Conservation (phyloP, 2,113 vertebrate genomes). For the Rhombomys opimus region DNA sequence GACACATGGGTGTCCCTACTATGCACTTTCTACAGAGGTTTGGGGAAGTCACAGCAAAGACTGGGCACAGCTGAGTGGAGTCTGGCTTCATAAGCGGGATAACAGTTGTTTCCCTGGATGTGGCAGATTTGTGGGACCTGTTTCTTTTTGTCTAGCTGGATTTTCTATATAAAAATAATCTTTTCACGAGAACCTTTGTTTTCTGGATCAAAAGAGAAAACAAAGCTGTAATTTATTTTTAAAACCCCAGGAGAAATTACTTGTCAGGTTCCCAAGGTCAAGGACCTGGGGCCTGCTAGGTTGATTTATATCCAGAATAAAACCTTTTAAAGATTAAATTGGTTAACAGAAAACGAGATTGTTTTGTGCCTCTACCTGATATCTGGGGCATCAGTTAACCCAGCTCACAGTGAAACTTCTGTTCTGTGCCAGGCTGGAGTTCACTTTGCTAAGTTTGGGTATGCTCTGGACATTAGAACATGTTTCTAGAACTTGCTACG, state of each 20-base stretch:
- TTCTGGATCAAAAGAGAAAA: background rate
- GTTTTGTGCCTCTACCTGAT: background rate
- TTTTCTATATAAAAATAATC: background rate
- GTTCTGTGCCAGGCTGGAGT: background rate
- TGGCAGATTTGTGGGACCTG: background rate
- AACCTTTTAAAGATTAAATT: conserved; percentile 19
- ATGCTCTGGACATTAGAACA: background rate
- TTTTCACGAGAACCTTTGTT: background rate
- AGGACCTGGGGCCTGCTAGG: background rate
- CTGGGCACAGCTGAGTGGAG: background rate
- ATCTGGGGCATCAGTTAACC: background rate
- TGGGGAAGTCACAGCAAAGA: background rate
- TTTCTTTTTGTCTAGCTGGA: background rate
- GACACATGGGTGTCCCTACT: background rate
- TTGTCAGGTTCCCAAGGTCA: background rate
- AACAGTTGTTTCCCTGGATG: background rate
- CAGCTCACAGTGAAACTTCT: background rate
- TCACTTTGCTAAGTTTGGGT: background rate
- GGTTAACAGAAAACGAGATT: background rate
- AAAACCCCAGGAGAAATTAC: background rate
- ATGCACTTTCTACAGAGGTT: background rate
- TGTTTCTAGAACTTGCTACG: background rate
- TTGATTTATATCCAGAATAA: background rate
- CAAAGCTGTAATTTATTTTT: background rate
- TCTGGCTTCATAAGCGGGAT: background rate